A percentile compares a stretch with the other conserved stretches of the same genome.
Evolutionary conservation across 1,140 invertebrate genomes (phyloP).

Genomic region (Scaptomyza pallida): DNA sequence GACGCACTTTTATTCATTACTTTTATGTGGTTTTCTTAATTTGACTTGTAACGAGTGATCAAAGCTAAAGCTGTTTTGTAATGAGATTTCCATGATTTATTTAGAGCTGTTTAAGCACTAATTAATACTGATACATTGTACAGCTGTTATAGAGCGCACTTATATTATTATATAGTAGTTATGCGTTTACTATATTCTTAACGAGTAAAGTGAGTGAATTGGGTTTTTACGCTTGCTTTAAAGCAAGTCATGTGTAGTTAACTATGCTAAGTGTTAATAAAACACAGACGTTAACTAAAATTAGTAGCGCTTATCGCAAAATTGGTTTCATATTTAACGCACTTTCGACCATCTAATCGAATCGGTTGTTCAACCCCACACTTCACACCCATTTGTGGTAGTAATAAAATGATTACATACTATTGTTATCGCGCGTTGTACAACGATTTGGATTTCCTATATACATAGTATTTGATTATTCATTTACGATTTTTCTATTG

Average conservation of each 20-base stretch:
- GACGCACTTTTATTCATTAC: slow-evolving; percentile 12
- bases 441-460: background rate
- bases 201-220: too few species aligned
- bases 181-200: too few species aligned
- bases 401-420: slow-evolving; percentile 28
- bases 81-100: background rate
- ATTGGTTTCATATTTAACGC: background rate
- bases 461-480: too few species aligned
- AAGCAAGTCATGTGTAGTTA: too few species aligned
- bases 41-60: background rate
- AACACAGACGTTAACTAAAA: background rate
- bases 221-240: too few species aligned
- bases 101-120: too few species aligned
- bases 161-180: too few species aligned
- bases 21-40: background rate
- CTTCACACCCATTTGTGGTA: background rate
- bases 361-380: background rate
- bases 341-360: background rate
- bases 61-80: background rate
- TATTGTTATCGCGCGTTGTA: slow-evolving; percentile 2
- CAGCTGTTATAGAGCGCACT: too few species aligned
- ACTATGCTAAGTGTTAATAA: too few species aligned
- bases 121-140: too few species aligned
- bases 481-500: background rate
- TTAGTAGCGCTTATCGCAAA: slow-evolving; percentile 1